A percentile compares a stretch with the other conserved stretches of the same genome.
Evolutionary conservation across 64 coral and sea anemone genomes (phyloP).

Genomic region (Porites australiensis): DNA sequence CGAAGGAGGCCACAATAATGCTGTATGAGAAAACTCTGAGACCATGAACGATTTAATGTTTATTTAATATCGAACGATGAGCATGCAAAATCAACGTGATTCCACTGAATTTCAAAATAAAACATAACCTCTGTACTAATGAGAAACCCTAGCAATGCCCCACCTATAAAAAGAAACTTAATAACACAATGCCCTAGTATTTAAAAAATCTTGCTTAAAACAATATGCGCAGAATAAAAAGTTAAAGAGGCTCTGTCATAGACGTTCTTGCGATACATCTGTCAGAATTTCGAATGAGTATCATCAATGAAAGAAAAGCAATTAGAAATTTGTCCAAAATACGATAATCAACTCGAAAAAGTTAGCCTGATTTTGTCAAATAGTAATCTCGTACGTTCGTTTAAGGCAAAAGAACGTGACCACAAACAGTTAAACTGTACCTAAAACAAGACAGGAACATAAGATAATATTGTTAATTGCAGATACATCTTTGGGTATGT

Average conservation of each 20-base stretch:
- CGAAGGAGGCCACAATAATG: background rate
- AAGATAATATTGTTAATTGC: slow-evolving; percentile 6
- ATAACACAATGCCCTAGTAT: background rate
- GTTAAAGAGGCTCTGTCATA: background rate
- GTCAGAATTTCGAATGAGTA: slow-evolving; percentile 14
- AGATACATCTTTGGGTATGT: background rate
- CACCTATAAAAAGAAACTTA: slow-evolving; percentile 1
- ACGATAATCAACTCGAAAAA: slow-evolving; percentile 3
- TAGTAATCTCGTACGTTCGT: background rate
- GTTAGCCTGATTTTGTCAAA: slow-evolving; percentile 2
- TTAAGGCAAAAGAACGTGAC: background rate
- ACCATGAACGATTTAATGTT: background rate
- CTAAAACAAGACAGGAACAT: background rate
- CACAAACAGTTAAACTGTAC: slow-evolving; percentile 9
- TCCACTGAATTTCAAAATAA: no score
- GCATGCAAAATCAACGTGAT: background rate
- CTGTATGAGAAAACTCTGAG: background rate
- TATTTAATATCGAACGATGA: background rate
- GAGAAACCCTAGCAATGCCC: background rate
- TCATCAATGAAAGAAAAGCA: slow-evolving; percentile 4
- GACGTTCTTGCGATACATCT: background rate
- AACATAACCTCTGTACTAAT: background rate
- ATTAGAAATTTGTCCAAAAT: slow-evolving; percentile 3
- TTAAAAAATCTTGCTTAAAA: slow-evolving; percentile 7
- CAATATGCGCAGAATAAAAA: slow-evolving; percentile 1